Percentiles rank a stretch among this genome's conserved stretches.
These are phyloP conservation scores for Sebastes matsubarae DNA, from an alignment of 2,797 vertebrate genomes.

Conservation along the genomic window DNA sequence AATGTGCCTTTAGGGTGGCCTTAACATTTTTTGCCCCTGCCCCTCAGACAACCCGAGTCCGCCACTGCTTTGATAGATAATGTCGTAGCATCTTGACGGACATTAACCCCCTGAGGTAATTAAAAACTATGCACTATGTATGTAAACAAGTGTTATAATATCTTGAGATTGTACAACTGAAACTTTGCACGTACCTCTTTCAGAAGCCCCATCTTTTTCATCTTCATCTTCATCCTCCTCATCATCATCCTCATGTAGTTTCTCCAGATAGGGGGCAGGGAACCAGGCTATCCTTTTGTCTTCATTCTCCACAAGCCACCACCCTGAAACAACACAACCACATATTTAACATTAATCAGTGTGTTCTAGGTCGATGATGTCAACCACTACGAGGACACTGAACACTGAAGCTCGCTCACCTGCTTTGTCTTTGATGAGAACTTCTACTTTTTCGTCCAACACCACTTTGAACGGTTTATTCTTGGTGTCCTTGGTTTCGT, in stretches of 20 bases:
- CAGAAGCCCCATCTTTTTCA: conserved; percentile 19
- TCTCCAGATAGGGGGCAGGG: conserved; percentile 91
- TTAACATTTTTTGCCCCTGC: no score
- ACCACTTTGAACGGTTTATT: conserved; percentile 84
- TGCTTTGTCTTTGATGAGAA: conserved; percentile 90
- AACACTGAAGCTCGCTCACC: conserved; percentile 75
- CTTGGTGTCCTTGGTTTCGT: conserved; percentile 88
- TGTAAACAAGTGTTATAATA: not conserved
- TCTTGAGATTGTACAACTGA: not conserved
- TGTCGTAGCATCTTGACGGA: not conserved
- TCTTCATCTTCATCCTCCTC: conserved; percentile 49
- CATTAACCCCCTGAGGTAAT: not conserved
- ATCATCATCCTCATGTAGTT: conserved; percentile 33
- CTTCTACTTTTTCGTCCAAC: conserved; percentile 83
- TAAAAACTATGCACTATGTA: not conserved
- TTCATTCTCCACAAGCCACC: conserved; percentile 94
- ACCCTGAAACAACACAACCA: conserved; percentile 79
- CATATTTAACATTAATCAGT: not conserved
- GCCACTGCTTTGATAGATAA: no score
- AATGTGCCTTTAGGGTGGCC: no score
- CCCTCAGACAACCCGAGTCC: no score
- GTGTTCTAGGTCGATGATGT: fast-evolving
- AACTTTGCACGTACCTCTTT: conserved; percentile 39
- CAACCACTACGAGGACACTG: not conserved
- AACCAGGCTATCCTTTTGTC: conserved; percentile 91